phyloP scores from a whole-genome alignment of 2,888 invertebrate species.

The Eremobia ochroleuca region DNA sequence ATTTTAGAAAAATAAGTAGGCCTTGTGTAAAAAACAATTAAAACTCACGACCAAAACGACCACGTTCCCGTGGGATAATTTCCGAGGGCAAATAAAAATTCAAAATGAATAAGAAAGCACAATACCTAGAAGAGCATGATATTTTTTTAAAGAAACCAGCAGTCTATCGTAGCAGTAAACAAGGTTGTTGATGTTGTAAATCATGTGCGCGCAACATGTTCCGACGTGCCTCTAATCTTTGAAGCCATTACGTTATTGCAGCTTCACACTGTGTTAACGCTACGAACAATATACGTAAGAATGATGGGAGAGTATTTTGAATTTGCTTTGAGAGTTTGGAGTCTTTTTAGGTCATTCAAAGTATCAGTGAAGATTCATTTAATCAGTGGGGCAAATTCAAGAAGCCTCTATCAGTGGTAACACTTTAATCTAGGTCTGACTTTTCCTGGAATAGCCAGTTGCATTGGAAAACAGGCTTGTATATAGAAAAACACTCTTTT shows the following conservation, averaged over 20 bases:
- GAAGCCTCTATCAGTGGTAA: neutral
- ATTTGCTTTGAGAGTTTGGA: neutral
- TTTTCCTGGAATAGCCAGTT: neutral
- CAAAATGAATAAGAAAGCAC: neutral
- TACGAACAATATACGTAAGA: slow-evolving; percentile 6
- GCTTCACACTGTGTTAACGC: slow-evolving; percentile 9
- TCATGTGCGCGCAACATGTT: slow-evolving; percentile 46
- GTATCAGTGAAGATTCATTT: neutral
- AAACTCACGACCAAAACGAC: too few relatives aligned
- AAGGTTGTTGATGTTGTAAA: slow-evolving; percentile 25
- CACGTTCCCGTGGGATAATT: too few relatives aligned
- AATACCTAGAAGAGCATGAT: neutral
- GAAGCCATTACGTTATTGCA: slow-evolving; percentile 53
- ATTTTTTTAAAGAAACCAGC: neutral
- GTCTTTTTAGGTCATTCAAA: neutral
- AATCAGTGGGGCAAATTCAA: neutral
- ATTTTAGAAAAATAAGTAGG: too few relatives aligned
- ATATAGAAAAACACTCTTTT: too few relatives aligned
- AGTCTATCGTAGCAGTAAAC: slow-evolving; percentile 2
- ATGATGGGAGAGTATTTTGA: slow-evolving; percentile 9
- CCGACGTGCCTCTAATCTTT: slow-evolving; percentile 46
- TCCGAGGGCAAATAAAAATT: too few relatives aligned
- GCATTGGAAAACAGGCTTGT: neutral
- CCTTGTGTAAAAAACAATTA: too few relatives aligned
- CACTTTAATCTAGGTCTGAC: neutral